Conservation (phyloP, 64 coral and sea anemone species). For the Dendronephthya gigantea region DNA sequence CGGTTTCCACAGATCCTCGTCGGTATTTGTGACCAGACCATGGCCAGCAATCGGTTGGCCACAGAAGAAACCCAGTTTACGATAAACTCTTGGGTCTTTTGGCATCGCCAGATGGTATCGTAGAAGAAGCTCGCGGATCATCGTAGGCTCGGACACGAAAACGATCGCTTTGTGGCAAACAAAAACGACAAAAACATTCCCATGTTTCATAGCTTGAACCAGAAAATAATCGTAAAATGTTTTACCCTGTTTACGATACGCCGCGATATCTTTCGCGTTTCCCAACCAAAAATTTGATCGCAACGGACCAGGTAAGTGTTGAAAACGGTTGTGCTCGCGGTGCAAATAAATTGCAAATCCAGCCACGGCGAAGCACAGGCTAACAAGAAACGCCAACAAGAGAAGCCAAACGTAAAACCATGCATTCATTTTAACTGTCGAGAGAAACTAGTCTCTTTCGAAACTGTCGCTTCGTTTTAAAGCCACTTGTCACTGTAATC, state of each 20-base stretch:
- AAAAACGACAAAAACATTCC: conserved; percentile 17
- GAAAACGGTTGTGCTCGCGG: neutral
- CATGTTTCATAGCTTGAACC: neutral
- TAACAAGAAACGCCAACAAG: neutral
- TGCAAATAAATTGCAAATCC: neutral
- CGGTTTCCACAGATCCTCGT: conserved; percentile 46
- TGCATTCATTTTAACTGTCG: neutral
- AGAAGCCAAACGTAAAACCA: neutral
- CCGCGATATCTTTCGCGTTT: neutral
- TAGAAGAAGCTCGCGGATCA: conserved; percentile 25
- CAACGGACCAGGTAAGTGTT: neutral
- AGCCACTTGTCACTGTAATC: too few relatives aligned
- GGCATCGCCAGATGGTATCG: conserved; percentile 34
- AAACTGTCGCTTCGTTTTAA: too few relatives aligned
- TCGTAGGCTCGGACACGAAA: conserved; percentile 35
- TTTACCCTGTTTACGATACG: neutral
- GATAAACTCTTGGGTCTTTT: conserved; percentile 25
- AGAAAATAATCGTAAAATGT: neutral
- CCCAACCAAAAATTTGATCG: neutral
- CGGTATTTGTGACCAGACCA: conserved; percentile 44
- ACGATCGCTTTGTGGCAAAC: conserved; percentile 27
- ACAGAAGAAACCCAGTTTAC: conserved; percentile 36
- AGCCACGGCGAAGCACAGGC: neutral
- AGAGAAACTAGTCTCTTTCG: neutral
- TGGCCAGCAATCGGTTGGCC: conserved; percentile 48